Percentiles rank a stretch among this genome's conserved stretches.
Conservation (phyloP, 2,888 invertebrate species). For the Rhamnusium bicolor region DNA sequence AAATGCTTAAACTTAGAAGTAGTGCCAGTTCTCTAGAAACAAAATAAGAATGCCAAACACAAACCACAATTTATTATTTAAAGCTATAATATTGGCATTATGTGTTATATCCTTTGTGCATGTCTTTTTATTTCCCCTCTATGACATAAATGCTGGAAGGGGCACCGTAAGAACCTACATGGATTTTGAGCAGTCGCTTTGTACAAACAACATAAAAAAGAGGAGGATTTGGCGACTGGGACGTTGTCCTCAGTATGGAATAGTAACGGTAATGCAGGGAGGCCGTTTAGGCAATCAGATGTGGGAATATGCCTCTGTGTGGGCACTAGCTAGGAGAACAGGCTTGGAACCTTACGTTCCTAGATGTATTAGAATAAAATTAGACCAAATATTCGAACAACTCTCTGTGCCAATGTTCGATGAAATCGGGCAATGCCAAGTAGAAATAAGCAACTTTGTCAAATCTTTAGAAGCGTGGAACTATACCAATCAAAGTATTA, state of each 20-base stretch:
- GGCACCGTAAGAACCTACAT: slow-evolving; percentile 70
- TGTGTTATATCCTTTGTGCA: slow-evolving; percentile 76
- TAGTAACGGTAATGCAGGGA: slow-evolving; percentile 70
- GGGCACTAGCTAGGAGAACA: slow-evolving; percentile 71
- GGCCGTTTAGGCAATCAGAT: slow-evolving; percentile 70
- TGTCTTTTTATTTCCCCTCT: slow-evolving; percentile 76
- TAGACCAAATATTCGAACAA: slow-evolving; percentile 74
- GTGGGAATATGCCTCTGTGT: slow-evolving; percentile 73
- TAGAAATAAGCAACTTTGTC: slow-evolving; percentile 71
- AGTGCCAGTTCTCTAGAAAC: slow-evolving; percentile 49
- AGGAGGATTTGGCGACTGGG: slow-evolving; percentile 66
- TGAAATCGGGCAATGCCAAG: slow-evolving; percentile 73
- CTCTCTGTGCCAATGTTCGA: slow-evolving; percentile 74
- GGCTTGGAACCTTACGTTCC: slow-evolving; percentile 72
- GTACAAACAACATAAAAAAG: slow-evolving; percentile 71
- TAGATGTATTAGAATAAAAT: slow-evolving; percentile 71
- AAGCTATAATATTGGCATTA: slow-evolving; percentile 75
- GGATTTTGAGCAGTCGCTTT: slow-evolving; percentile 74
- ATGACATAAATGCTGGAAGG: slow-evolving; percentile 69
- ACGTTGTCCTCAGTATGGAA: slow-evolving; percentile 70
- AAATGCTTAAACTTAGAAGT: slow-evolving; percentile 58
- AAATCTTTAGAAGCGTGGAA: slow-evolving; percentile 74
- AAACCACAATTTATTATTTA: slow-evolving; percentile 75
- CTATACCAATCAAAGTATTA: slow-evolving; percentile 74
- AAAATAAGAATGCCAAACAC: slow-evolving; percentile 71